Evolutionary conservation across 2,888 invertebrate species (phyloP).

Genomic region (Yponomeuta cagnagella): DNA sequence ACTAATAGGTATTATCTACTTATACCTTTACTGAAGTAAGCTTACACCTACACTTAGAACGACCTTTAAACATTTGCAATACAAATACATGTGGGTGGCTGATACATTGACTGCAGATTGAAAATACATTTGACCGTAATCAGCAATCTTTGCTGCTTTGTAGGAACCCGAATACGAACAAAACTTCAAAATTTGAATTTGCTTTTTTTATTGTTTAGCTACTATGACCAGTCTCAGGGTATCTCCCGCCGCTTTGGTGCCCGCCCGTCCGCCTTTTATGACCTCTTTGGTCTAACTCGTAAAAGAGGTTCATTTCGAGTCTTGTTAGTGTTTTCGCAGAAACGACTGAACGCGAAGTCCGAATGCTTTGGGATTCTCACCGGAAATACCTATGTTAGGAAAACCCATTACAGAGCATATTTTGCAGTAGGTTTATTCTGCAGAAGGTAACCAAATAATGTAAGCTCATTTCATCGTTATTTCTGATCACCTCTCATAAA

Average conservation of each 20-base stretch:
- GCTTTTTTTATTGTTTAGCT: background rate
- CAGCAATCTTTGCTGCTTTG: background rate
- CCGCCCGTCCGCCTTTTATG: too few relatives aligned
- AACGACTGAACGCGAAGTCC: background rate
- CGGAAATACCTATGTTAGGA: background rate
- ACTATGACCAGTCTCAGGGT: background rate
- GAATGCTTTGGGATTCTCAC: background rate
- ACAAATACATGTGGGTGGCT: background rate
- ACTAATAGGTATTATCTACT: background rate
- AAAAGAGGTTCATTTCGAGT: background rate
- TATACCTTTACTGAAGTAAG: background rate
- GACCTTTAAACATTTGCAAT: background rate
- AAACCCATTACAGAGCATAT: background rate
- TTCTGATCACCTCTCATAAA: background rate
- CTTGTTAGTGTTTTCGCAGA: background rate
- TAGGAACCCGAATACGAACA: background rate
- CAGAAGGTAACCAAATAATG: background rate
- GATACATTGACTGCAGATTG: background rate
- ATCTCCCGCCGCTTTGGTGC: background rate
- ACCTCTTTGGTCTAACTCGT: constrained; percentile 1
- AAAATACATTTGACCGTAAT: background rate
- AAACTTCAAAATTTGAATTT: background rate
- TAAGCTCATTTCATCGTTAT: background rate
- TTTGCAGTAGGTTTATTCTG: background rate
- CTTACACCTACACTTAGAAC: background rate